Conservation (phyloP, 2,888 invertebrate genomes). For the Cantharis flavilabris region DNA sequence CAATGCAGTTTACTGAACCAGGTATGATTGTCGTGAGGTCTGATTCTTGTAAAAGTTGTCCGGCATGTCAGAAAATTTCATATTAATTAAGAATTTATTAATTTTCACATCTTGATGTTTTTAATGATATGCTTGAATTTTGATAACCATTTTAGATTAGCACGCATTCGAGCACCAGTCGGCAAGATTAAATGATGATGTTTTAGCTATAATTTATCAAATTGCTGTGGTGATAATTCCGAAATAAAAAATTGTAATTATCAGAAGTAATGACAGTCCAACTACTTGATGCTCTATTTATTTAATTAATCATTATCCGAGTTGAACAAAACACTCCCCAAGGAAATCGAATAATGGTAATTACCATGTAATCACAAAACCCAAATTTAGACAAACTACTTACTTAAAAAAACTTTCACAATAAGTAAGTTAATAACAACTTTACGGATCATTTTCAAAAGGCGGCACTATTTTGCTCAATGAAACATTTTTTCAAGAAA, state of each 20-base stretch:
- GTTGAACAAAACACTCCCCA: slow-evolving; percentile 5
- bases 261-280: not conserved
- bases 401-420: not conserved
- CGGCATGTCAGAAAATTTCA: slow-evolving; percentile 6
- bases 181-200: not conserved
- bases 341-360: slow-evolving; percentile 9
- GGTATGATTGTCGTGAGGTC: slow-evolving; percentile 4
- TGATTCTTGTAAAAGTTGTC: slow-evolving; percentile 17
- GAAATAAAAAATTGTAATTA: not conserved
- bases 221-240: not conserved
- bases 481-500: not conserved
- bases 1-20: slow-evolving; percentile 20
- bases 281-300: slow-evolving; percentile 25
- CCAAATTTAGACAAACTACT: not conserved
- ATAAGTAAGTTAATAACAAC: not conserved
- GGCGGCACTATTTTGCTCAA: not conserved
- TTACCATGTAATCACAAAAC: not conserved
- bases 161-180: not conserved
- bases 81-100: not conserved
- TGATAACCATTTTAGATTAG: not conserved
- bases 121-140: not conserved
- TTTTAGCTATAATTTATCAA: not conserved
- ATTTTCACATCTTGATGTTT: not conserved
- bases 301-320: slow-evolving; percentile 10
- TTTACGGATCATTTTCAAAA: not conserved